Conservation (phyloP, 1,140 invertebrate species). For the Phymorhynchus buccinoides region DNA sequence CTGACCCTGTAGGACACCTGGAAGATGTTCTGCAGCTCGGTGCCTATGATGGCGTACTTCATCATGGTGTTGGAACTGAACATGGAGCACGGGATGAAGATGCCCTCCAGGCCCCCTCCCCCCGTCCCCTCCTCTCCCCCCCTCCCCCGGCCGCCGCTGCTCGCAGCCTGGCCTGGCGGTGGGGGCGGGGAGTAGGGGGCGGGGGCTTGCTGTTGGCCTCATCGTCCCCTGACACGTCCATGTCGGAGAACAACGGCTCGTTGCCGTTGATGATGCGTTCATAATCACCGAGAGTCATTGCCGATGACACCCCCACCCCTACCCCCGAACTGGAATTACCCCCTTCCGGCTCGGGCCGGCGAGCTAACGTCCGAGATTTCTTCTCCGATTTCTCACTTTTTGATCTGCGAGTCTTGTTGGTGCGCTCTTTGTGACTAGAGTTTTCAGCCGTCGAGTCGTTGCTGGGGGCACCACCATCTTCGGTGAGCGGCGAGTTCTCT, state of each 20-base stretch:
- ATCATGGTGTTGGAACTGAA: conserved; percentile 95
- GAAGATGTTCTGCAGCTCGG: conserved; percentile 97
- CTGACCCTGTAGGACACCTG: conserved; percentile 82
- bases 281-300: conserved; percentile 56
- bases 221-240: conserved; percentile 64
- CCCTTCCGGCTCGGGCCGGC: conserved; percentile 69
- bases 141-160: conserved; percentile 1
- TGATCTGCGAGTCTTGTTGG: conserved; percentile 3
- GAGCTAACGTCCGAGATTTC: conserved; percentile 42
- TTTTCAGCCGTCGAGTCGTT: neutral
- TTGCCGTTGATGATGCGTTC: conserved; percentile 68
- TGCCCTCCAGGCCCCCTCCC: conserved; percentile 42
- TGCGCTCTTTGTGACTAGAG: neutral
- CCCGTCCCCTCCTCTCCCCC: no score
- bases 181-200: neutral
- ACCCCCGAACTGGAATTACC: conserved; percentile 54
- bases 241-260: conserved; percentile 70
- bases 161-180: neutral
- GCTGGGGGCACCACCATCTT: neutral
- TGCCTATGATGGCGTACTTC: conserved; percentile 96
- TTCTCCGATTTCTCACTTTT: conserved; percentile 50
- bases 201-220: conserved; percentile 15
- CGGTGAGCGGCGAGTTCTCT: conserved; percentile 35
- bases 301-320: conserved; percentile 12
- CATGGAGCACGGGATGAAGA: conserved; percentile 60